Conservation (phyloP, 2,113 vertebrate genomes). For the Steatornis caripensis region DNA sequence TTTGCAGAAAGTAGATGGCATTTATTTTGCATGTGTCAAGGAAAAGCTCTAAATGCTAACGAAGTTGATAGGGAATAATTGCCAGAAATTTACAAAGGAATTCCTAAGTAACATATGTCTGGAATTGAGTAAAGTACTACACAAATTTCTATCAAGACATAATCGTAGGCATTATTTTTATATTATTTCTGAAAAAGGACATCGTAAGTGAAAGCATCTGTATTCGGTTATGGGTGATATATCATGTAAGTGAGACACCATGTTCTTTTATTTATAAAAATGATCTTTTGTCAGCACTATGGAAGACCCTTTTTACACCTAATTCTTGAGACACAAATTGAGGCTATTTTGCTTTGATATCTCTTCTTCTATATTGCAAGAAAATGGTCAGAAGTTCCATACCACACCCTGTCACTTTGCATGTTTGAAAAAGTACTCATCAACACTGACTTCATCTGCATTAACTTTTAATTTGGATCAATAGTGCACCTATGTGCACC, state of each 20-base stretch:
- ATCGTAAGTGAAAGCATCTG: neutral
- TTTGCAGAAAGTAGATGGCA: neutral
- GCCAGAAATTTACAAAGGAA: constrained; percentile 10
- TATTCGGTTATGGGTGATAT: neutral
- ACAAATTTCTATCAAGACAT: neutral
- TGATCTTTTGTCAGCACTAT: neutral
- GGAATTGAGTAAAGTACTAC: neutral
- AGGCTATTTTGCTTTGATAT: neutral
- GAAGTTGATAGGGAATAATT: constrained; percentile 39
- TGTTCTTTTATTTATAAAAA: neutral
- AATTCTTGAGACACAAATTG: neutral
- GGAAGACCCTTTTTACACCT: neutral
- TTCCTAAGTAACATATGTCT: neutral
- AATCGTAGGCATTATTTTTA: neutral
- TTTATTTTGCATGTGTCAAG: constrained; percentile 45
- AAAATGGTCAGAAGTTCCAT: neutral
- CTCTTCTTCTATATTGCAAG: neutral
- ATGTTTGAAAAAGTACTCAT: neutral
- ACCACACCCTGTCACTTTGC: neutral
- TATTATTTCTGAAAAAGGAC: neutral
- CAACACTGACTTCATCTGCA: neutral
- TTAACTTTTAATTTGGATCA: neutral
- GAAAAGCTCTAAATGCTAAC: constrained; percentile 26
- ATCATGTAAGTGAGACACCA: neutral
- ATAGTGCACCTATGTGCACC: neutral